These are phyloP conservation scores for Protomyctophum bolini DNA, from an alignment of 2,113 vertebrate species.

Conservation along the genomic window DNA sequence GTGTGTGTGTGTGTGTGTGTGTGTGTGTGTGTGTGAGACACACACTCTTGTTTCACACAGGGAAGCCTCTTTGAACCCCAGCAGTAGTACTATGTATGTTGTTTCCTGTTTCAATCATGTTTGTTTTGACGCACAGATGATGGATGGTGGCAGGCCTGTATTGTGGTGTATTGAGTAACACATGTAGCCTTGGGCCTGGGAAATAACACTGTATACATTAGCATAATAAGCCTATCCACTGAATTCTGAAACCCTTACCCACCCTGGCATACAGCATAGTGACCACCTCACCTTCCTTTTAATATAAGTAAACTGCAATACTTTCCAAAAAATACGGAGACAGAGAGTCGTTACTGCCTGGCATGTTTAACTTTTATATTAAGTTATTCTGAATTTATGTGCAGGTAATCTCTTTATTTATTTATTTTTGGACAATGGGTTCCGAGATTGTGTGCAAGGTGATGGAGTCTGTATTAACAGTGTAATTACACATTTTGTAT, in stretches of 20 bases:
- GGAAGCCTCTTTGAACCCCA: not conserved
- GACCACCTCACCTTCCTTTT: not conserved
- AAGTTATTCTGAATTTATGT: too few species aligned
- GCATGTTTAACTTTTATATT: too few species aligned
- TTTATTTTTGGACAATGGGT: too few species aligned
- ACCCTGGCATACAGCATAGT: not conserved
- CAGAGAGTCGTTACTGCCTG: too few species aligned
- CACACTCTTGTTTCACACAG: not conserved
- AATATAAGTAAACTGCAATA: not conserved
- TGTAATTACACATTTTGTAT: too few species aligned
- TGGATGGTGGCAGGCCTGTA: not conserved
- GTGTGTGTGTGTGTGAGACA: not conserved
- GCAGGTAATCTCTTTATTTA: too few species aligned
- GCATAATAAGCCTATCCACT: not conserved
- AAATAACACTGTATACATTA: not conserved
- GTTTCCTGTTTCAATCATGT: not conserved
- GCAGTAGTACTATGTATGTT: not conserved
- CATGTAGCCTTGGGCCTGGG: not conserved
- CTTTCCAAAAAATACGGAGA: not conserved
- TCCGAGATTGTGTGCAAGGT: too few species aligned
- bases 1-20: constrained; percentile 5
- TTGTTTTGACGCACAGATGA: constrained; percentile 20
- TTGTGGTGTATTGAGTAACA: constrained; percentile 9
- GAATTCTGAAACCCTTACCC: not conserved
- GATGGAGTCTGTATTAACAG: too few species aligned